These are phyloP conservation scores for Dendroctonus ponderosae DNA, from an alignment of 1,140 invertebrate genomes.

Conservation along the genomic window DNA sequence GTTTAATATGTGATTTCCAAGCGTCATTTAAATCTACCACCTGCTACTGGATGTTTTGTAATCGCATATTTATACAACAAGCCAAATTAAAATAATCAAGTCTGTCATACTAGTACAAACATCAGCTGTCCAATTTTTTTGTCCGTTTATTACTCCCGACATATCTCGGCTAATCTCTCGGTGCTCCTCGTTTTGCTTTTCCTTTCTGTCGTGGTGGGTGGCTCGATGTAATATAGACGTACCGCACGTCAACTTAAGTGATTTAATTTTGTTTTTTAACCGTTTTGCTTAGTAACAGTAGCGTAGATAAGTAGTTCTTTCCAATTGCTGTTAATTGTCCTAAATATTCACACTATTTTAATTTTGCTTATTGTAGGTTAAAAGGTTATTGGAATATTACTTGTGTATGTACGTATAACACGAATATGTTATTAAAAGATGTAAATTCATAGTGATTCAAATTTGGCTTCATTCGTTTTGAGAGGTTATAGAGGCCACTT, in stretches of 20 bases:
- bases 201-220: conserved; percentile 27
- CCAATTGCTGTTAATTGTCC: no score
- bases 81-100: conserved; percentile 22
- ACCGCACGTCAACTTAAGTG: conserved; percentile 30
- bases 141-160: conserved; percentile 19
- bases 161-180: conserved; percentile 25
- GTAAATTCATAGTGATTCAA: no score
- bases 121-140: conserved; percentile 26
- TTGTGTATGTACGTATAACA: no score
- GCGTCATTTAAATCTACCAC: background rate
- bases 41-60: background rate
- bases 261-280: conserved; percentile 25
- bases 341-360: no score
- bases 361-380: no score
- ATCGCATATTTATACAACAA: conserved; percentile 6
- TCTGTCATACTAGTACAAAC: conserved; percentile 19
- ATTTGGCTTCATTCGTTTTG: no score
- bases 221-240: conserved; percentile 26
- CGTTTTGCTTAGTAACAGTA: conserved; percentile 7
- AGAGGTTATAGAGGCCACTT: no score
- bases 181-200: conserved; percentile 20
- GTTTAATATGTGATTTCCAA: background rate
- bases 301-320: no score
- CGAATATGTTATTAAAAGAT: no score
- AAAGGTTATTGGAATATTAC: no score